These are phyloP conservation scores for Morpho deidamia DNA, from an alignment of 2,888 invertebrate species.

Conservation along the genomic window DNA sequence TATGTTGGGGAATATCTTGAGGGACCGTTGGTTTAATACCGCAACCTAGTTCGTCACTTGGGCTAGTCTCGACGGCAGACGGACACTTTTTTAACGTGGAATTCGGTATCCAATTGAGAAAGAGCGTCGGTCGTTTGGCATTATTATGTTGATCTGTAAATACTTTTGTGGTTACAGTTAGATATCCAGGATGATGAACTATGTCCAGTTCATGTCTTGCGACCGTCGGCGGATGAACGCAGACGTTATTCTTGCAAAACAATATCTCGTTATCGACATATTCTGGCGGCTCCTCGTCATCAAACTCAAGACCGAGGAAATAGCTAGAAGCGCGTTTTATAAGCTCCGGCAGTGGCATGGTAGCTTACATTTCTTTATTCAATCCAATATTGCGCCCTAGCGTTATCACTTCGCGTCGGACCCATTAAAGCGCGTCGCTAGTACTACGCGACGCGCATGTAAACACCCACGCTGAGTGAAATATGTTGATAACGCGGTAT, in stretches of 20 bases:
- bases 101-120: constrained; percentile 97
- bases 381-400: constrained; percentile 21
- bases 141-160: constrained; percentile 87
- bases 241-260: constrained; percentile 97
- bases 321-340: constrained; percentile 88
- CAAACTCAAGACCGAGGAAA: constrained; percentile 84
- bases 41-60: constrained; percentile 60
- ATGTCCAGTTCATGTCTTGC: constrained; percentile 90
- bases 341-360: constrained; percentile 87
- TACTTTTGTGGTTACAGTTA: constrained; percentile 92
- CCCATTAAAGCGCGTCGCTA: constrained; percentile 55
- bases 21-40: constrained; percentile 45
- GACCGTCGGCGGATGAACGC: constrained; percentile 95
- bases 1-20: constrained; percentile 40
- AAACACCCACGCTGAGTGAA: constrained; percentile 59
- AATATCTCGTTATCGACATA: constrained; percentile 91
- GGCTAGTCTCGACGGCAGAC: constrained; percentile 81
- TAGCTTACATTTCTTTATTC: constrained; percentile 57
- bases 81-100: constrained; percentile 92
- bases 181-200: constrained; percentile 93
- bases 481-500: constrained; percentile 68
- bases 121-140: constrained; percentile 87
- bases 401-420: constrained; percentile 53
- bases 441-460: constrained; percentile 72
- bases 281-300: constrained; percentile 77